These are phyloP conservation scores for Fregata magnificens DNA, from an alignment of 2,113 vertebrate genomes.

Conservation along the genomic window DNA sequence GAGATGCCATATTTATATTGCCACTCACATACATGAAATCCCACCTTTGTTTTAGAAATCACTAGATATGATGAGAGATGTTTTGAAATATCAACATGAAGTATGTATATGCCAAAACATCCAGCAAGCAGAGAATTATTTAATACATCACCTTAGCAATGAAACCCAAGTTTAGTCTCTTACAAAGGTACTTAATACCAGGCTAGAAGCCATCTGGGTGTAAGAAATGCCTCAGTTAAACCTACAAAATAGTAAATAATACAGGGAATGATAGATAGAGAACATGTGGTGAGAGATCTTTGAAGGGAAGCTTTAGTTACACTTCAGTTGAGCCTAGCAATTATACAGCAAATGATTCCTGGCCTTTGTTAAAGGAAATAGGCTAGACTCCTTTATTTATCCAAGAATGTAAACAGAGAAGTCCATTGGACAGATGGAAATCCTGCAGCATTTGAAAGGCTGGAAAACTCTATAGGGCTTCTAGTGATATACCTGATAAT, in stretches of 20 bases:
- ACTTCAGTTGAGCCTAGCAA: slow-evolving; percentile 62
- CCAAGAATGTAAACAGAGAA: slow-evolving; percentile 73
- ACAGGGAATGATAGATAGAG: slow-evolving; percentile 46
- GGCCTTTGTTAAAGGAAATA: slow-evolving; percentile 71
- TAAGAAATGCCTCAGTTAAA: slow-evolving; percentile 56
- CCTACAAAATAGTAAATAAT: slow-evolving; percentile 58
- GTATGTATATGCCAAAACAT: neutral
- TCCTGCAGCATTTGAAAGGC: slow-evolving; percentile 61
- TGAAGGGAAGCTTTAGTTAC: slow-evolving; percentile 66
- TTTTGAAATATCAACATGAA: neutral
- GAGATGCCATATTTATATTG: neutral
- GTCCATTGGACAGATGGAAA: slow-evolving; percentile 74
- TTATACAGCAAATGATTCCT: slow-evolving; percentile 58
- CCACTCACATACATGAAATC: neutral
- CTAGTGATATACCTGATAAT: slow-evolving; percentile 65
- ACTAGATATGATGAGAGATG: neutral
- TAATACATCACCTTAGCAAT: neutral
- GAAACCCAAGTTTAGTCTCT: neutral
- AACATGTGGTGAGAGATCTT: slow-evolving; percentile 61
- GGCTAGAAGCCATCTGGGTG: slow-evolving; percentile 54
- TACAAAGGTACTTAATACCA: neutral
- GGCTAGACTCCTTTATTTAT: slow-evolving; percentile 52
- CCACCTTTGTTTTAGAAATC: neutral
- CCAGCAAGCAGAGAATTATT: neutral
- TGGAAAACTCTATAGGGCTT: slow-evolving; percentile 57